A percentile compares a stretch with the other conserved stretches of the same genome.
phyloP scores from a whole-genome alignment of 35 echinoderm and acorn worm genomes.

The Lytechinus pictus region DNA sequence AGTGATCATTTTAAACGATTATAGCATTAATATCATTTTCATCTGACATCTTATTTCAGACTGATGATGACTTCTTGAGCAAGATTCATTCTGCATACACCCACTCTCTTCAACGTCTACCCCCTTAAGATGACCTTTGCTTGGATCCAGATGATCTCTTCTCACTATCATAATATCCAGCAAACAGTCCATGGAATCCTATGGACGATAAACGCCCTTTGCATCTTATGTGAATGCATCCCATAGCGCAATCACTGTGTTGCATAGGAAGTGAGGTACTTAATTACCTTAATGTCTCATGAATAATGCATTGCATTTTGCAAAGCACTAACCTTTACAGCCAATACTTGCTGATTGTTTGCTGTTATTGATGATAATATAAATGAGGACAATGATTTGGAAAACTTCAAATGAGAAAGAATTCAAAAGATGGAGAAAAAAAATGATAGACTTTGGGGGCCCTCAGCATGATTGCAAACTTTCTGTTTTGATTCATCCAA shows the following conservation, averaged over 20 bases:
- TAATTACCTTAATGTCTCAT: neutral
- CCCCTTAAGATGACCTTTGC: slow-evolving; percentile 15
- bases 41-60: slow-evolving; percentile 9
- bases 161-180: neutral
- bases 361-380: neutral
- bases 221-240: neutral
- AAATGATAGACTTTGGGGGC: too few species aligned
- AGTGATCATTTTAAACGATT: neutral
- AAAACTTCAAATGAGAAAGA: neutral
- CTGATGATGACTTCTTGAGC: slow-evolving; percentile 53
- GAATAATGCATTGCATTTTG: neutral
- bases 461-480: too few species aligned
- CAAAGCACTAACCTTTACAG: neutral
- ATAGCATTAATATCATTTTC: neutral
- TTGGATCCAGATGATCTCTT: neutral
- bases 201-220: neutral
- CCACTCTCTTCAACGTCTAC: slow-evolving; percentile 20
- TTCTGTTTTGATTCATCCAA: too few species aligned
- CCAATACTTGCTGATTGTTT: neutral
- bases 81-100: slow-evolving; percentile 49
- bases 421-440: too few species aligned
- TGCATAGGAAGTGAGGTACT: neutral
- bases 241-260: neutral
- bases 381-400: neutral
- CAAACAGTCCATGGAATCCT: neutral